These are phyloP conservation scores for Napeogenes sylphis DNA, from an alignment of 2,888 invertebrate species.

Conservation along the genomic window DNA sequence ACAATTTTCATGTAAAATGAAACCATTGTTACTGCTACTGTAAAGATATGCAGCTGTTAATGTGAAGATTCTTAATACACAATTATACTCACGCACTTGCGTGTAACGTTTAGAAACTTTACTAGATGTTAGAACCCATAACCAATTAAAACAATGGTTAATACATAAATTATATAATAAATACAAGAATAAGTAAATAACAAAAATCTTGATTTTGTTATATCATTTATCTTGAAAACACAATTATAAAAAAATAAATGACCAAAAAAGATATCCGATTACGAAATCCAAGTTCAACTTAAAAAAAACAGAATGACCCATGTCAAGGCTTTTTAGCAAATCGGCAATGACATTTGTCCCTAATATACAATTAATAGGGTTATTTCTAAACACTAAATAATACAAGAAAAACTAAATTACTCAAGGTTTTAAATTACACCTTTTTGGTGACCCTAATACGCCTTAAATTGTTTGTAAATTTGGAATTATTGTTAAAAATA, in stretches of 20 bases:
- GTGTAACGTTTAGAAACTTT: slow-evolving; percentile 25
- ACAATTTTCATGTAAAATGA: no score
- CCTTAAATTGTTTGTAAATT: slow-evolving; percentile 10
- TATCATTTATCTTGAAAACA: neutral
- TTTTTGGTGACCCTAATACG: slow-evolving; percentile 24
- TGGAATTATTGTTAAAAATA: neutral
- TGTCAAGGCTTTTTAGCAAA: slow-evolving; percentile 43
- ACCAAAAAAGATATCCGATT: slow-evolving; percentile 15
- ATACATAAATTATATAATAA: neutral
- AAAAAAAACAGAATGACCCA: slow-evolving; percentile 37
- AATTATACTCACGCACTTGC: slow-evolving; percentile 18
- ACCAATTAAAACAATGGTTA: neutral
- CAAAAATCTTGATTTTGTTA: no score
- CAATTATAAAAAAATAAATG: neutral
- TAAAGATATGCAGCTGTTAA: no score
- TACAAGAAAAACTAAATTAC: slow-evolving; percentile 8
- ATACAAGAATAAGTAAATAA: neutral
- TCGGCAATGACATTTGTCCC: slow-evolving; percentile 33
- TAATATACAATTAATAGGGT: slow-evolving; percentile 30
- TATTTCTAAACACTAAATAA: slow-evolving; percentile 17
- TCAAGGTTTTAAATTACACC: slow-evolving; percentile 12
- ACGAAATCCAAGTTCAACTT: slow-evolving; percentile 40
- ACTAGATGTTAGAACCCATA: slow-evolving; percentile 8
- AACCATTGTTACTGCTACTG: no score
- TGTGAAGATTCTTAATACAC: neutral